phyloP scores from a whole-genome alignment of 2,888 invertebrate species.

The Oscheius sp. region DNA sequence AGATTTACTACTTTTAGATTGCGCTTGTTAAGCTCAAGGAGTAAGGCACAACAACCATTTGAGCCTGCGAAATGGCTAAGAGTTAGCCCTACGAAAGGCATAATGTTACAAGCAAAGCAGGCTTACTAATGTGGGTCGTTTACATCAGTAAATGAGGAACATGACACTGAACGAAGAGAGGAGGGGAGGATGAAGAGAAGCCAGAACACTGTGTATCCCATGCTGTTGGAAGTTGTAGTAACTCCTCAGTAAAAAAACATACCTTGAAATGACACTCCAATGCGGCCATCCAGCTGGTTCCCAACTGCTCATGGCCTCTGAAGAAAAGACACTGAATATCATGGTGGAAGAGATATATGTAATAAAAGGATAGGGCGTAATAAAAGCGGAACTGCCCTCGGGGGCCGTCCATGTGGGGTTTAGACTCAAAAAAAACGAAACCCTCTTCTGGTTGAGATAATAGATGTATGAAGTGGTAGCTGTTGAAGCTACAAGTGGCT shows the following conservation, averaged over 20 bases:
- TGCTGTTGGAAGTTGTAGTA: not conserved
- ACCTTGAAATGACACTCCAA: constrained; percentile 37
- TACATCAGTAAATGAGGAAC: constrained; percentile 27
- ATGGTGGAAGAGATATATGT: constrained; percentile 24
- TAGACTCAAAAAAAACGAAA: constrained; percentile 18
- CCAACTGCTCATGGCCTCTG: constrained; percentile 31
- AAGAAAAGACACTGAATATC: constrained; percentile 8
- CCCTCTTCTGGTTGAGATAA: constrained; percentile 7
- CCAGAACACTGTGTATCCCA: not conserved
- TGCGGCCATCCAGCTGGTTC: constrained; percentile 33
- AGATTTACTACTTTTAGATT: not conserved
- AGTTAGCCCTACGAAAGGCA: not conserved
- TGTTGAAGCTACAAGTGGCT: not conserved
- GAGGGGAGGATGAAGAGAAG: not conserved
- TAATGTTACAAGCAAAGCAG: not conserved
- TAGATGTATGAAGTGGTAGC: constrained; percentile 17
- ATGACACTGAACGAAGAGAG: constrained; percentile 27
- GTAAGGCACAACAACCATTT: not conserved
- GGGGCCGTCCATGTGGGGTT: constrained; percentile 17
- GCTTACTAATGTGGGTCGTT: constrained; percentile 15
- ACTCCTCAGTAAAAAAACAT: not conserved
- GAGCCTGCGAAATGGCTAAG: too few species aligned
- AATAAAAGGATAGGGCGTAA: constrained; percentile 17
- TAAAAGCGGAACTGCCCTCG: constrained; percentile 29
- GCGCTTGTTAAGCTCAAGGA: constrained; percentile 20